phyloP scores from a whole-genome alignment of 1,140 invertebrate species.

The Zophobas morio region DNA sequence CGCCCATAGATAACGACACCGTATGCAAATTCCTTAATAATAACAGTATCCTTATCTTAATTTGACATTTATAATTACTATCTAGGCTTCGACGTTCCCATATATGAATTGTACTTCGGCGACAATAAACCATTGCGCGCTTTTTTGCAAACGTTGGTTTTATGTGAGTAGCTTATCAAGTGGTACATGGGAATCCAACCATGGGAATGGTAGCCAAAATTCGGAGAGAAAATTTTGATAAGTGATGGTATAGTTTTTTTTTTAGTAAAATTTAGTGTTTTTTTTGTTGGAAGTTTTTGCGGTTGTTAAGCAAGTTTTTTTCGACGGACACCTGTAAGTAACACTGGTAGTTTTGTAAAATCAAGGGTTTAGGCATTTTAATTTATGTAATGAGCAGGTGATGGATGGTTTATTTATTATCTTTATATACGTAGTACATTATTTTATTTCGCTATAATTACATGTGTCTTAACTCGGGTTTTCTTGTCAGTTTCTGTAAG shows the following conservation, averaged over 20 bases:
- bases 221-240: no score
- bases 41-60: slow-evolving; percentile 3
- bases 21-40: slow-evolving; percentile 2
- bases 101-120: neutral
- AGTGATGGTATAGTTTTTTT: no score
- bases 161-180: no score
- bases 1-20: neutral
- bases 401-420: neutral
- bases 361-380: neutral
- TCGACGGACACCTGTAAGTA: neutral
- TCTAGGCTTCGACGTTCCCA: neutral
- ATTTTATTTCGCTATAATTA: no score
- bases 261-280: no score
- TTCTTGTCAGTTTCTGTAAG: no score
- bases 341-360: neutral
- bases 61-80: neutral
- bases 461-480: no score
- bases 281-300: no score
- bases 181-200: neutral
- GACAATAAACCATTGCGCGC: neutral
- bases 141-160: neutral
- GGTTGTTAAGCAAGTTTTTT: neutral
- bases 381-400: neutral
- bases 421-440: no score
- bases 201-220: neutral